Percentiles rank a stretch among this genome's conserved stretches.
Evolutionary conservation across 2,797 vertebrate genomes (phyloP).

Genomic region (Psittacula derbiana): DNA sequence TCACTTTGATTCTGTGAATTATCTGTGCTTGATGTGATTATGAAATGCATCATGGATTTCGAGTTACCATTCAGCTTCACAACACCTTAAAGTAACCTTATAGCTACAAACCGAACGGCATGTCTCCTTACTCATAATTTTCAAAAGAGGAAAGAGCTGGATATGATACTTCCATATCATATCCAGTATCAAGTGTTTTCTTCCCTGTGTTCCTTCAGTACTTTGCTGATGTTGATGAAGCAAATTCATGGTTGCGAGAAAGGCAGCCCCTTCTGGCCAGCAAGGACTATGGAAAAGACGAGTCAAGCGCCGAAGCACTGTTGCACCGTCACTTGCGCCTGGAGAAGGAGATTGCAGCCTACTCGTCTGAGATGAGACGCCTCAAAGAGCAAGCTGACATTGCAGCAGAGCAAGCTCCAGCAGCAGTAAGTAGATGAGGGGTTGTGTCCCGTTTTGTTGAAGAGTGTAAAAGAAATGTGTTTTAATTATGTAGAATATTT

Average conservation of each 20-base stretch:
- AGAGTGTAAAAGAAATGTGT: fast-evolving
- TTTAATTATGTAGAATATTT: not conserved
- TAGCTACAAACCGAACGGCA: not conserved
- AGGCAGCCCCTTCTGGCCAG: slow-evolving; percentile 77
- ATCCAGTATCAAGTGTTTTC: not conserved
- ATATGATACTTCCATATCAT: not conserved
- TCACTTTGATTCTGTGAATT: not conserved
- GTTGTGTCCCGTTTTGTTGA: not conserved
- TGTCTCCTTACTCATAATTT: not conserved
- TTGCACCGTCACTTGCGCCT: slow-evolving; percentile 82
- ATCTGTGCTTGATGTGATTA: not conserved
- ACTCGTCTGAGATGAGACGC: slow-evolving; percentile 76
- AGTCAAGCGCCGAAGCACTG: slow-evolving; percentile 73
- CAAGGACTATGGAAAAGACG: slow-evolving; percentile 82
- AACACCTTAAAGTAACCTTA: not conserved
- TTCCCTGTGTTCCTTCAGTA: slow-evolving; percentile 75
- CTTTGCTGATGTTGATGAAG: slow-evolving; percentile 82
- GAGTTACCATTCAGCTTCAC: not conserved
- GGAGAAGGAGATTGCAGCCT: slow-evolving; percentile 80
- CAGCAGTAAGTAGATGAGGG: slow-evolving; percentile 72
- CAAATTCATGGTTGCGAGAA: slow-evolving; percentile 83
- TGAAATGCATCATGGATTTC: not conserved
- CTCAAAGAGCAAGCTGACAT: slow-evolving; percentile 80
- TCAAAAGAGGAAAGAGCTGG: not conserved
- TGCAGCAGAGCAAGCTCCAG: slow-evolving; percentile 71